These are phyloP conservation scores for Dynastes grantii DNA, from an alignment of 2,888 invertebrate species.

Conservation along the genomic window DNA sequence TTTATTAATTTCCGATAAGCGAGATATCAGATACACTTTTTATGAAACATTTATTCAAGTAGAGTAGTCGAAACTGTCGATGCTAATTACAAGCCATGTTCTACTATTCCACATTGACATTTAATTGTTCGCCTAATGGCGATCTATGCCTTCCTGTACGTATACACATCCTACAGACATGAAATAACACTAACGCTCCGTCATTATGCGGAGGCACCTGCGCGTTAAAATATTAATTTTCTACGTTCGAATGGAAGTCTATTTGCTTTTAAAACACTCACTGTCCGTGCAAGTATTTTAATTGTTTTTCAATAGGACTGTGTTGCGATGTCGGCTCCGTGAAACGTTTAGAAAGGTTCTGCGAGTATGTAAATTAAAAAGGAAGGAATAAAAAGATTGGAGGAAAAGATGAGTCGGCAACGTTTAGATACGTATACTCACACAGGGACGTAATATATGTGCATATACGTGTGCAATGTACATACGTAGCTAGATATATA, in stretches of 20 bases:
- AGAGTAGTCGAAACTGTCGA: not conserved
- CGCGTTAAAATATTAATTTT: conserved; percentile 46
- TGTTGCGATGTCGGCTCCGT: conserved; percentile 31
- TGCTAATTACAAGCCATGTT: conserved; percentile 7
- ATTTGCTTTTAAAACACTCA: conserved; percentile 38
- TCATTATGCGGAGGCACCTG: conserved; percentile 36
- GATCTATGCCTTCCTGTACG: conserved; percentile 33
- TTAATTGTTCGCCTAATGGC: conserved; percentile 32
- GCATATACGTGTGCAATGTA: not conserved
- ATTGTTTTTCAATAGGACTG: conserved; percentile 38
- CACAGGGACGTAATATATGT: not conserved
- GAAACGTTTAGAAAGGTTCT: conserved; percentile 45
- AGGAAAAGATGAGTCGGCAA: conserved; percentile 37
- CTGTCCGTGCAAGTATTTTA: conserved; percentile 45
- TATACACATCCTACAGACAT: conserved; percentile 12
- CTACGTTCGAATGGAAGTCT: conserved; percentile 30
- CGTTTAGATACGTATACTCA: conserved; percentile 23
- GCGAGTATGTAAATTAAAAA: conserved; percentile 37
- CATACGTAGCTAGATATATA: not conserved
- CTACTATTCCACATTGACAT: conserved; percentile 10
- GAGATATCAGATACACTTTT: not conserved
- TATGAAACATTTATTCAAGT: not conserved
- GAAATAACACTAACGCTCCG: conserved; percentile 33
- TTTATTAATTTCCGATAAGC: too few species aligned
- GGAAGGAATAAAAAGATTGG: conserved; percentile 15